Conservation (phyloP, 2,888 invertebrate genomes). For the Cerceris rybyensis region DNA sequence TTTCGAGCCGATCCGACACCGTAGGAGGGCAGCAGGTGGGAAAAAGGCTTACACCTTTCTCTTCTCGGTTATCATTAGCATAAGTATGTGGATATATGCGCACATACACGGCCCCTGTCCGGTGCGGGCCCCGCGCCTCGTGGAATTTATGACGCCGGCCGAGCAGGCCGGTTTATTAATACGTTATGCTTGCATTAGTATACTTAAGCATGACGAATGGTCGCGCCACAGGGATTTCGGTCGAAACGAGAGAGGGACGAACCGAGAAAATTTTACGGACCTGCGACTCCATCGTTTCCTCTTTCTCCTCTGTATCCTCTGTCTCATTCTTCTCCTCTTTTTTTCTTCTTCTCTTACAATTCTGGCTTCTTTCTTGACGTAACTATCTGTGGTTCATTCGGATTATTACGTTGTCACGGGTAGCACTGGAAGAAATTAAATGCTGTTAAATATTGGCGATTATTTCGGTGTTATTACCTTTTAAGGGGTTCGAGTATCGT, state of each 20-base stretch:
- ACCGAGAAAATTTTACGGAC: conserved; percentile 58
- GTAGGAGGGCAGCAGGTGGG: conserved; percentile 72
- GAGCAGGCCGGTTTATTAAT: conserved; percentile 77
- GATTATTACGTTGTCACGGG: conserved; percentile 59
- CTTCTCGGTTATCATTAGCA: conserved; percentile 72
- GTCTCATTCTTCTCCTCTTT: neutral
- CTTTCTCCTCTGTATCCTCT: neutral
- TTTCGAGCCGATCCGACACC: conserved; percentile 44
- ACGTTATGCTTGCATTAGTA: conserved; percentile 81
- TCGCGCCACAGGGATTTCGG: conserved; percentile 74
- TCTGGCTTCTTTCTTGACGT: neutral
- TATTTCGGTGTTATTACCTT: conserved; percentile 53
- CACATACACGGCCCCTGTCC: conserved; percentile 54
- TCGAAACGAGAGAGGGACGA: conserved; percentile 33
- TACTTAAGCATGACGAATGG: conserved; percentile 81
- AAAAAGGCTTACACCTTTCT: conserved; percentile 75
- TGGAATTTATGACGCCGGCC: conserved; percentile 73
- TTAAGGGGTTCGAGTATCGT: conserved; percentile 31
- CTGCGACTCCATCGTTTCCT: conserved; percentile 32
- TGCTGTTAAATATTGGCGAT: conserved; percentile 57
- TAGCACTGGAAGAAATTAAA: conserved; percentile 50
- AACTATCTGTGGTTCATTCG: conserved; percentile 23
- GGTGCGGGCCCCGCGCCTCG: conserved; percentile 61
- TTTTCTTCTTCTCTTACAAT: neutral
- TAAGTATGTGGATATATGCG: conserved; percentile 74